These are phyloP conservation scores for Cassiopea andromeda DNA, from an alignment of 30 jellyfish, hydroid and myxozoan genomes.

Conservation along the genomic window DNA sequence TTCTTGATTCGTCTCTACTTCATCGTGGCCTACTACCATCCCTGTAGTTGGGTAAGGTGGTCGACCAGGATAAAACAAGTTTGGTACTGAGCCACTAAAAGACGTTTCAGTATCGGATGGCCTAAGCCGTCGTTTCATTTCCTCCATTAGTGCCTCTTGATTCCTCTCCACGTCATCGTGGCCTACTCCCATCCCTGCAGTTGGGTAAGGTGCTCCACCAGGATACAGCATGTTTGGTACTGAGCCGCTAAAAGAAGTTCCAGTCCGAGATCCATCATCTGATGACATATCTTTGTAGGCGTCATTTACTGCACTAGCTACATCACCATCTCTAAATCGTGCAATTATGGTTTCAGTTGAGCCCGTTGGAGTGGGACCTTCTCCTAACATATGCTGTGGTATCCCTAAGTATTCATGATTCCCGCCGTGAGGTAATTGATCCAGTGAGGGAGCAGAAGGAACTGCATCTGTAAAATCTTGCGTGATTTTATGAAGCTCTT, in stretches of 20 bases:
- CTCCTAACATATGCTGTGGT: constrained; percentile 15
- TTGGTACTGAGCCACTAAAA: constrained; percentile 45
- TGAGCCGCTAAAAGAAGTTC: constrained; percentile 47
- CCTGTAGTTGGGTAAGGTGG: constrained; percentile 20
- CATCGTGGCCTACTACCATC: constrained; percentile 35
- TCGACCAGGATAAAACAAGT: constrained; percentile 23
- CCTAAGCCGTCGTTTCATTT: constrained; percentile 43
- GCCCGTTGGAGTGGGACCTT: constrained; percentile 43
- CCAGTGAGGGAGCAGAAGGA: constrained; percentile 28
- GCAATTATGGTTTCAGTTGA: constrained; percentile 62
- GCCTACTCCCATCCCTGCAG: constrained; percentile 15
- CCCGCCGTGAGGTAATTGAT: constrained; percentile 7
- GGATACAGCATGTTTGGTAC: constrained; percentile 35
- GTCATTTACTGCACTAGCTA: constrained; percentile 38
- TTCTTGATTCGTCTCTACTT: constrained; percentile 43
- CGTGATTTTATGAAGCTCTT: constrained; percentile 6
- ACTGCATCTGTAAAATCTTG: constrained; percentile 52
- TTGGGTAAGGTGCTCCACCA: constrained; percentile 23
- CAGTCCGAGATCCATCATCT: constrained; percentile 60
- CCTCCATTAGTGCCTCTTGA: constrained; percentile 22
- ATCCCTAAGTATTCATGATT: constrained; percentile 9
- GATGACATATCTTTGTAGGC: constrained; percentile 44
- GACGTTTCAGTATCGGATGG: constrained; percentile 44
- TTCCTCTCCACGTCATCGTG: constrained; percentile 54
- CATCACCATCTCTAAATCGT: constrained; percentile 60